A percentile compares a stretch with the other conserved stretches of the same genome.
phyloP scores from a whole-genome alignment of 2,113 vertebrate species.

The Myotis brandtii region DNA sequence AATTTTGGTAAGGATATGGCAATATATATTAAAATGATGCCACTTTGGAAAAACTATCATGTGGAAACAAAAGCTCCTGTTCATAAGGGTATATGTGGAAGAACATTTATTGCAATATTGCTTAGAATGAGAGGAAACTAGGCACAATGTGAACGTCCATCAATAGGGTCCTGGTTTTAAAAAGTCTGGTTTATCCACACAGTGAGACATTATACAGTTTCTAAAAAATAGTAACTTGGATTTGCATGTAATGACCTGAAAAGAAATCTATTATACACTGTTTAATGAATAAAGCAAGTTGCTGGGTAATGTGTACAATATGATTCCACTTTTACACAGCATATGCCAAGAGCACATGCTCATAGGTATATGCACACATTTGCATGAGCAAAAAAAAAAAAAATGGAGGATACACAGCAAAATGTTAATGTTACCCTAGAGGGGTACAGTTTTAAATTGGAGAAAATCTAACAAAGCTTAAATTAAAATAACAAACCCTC shows the following conservation, averaged over 20 bases:
- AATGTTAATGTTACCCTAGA: neutral
- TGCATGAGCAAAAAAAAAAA: neutral
- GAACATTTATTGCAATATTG: conserved; percentile 6
- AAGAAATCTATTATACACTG: neutral
- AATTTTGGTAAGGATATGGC: neutral
- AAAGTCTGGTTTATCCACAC: neutral
- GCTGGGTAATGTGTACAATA: neutral
- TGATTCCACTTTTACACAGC: neutral
- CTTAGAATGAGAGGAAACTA: neutral
- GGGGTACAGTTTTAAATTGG: neutral
- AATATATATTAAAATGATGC: neutral
- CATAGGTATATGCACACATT: neutral
- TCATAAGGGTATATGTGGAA: neutral
- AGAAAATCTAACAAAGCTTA: conserved; percentile 35
- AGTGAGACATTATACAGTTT: neutral
- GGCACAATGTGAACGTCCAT: neutral
- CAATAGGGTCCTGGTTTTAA: neutral
- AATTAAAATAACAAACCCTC: neutral
- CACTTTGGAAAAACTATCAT: neutral
- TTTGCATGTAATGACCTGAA: neutral
- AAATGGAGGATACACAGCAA: neutral
- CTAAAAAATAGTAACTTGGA: neutral
- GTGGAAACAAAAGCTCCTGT: conserved; percentile 16
- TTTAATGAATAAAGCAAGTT: neutral
- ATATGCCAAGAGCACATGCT: neutral